Base-by-base conservation (phyloP, 2,797 vertebrate species). In the Pseudocheirus occidentalis region DNA sequence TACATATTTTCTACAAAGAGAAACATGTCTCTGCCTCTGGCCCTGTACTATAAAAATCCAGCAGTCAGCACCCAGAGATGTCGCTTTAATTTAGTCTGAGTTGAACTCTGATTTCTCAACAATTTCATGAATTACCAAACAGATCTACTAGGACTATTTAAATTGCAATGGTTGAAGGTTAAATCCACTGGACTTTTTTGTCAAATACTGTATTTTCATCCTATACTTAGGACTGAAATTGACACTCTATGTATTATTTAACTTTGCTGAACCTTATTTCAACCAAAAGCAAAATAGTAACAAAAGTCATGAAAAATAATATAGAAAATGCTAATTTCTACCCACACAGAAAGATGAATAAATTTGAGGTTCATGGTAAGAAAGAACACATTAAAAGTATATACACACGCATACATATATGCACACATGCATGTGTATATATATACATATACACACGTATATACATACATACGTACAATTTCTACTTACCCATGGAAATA, bases 1-100 rank as follows among this genome's bases (percentile, higher is more conserved):
- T 90, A 13, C 0, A 11, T 62, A 13, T 28, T 58, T 46, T 92
- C 92, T 31, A 18, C 0, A 50, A 95, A 90, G 93, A 28, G 31
- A 95, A 87, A 93, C 54, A 73, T 3, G 2, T 93, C 55, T 62
- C 93, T 92, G 28, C 27, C 27, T 91, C 7, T 11, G 91, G 56
- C 18, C 50, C 52, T 53, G 90, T 91, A 90, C 94, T 95, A 93
- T 93, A 66, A 92, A 97, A 96, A 50, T 66, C 12, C 40, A n/a
- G 52, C 21, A 53, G 12, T 95, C 94, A 52, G 56, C 31, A 92
- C 9, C 53, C 53, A 94, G 13, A 95, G 2, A 52, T 54, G 55
- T 14, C 94, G 9, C 91, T 94, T 91, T 94, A 96, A 94, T 93
- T 94, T 13, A 95, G 92, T 97, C 24, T 11, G 24, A 90, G 62